These are phyloP conservation scores for Dinocampus coccinellae DNA, from an alignment of 2,888 invertebrate species.

Conservation along the genomic window DNA sequence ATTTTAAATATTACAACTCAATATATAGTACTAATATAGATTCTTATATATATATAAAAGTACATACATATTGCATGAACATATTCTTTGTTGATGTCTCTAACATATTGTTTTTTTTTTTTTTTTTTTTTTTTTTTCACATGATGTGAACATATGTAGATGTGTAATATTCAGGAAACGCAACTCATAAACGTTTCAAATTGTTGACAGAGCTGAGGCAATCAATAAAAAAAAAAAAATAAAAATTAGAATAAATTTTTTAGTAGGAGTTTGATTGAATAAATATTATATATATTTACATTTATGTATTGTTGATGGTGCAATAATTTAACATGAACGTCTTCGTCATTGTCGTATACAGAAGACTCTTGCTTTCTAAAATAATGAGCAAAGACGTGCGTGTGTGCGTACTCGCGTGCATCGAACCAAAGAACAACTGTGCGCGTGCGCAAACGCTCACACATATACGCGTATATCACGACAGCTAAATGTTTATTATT, in stretches of 20 bases:
- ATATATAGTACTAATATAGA: not conserved
- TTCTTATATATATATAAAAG: not conserved
- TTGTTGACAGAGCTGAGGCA: not conserved
- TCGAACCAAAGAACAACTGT: not conserved
- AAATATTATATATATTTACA: not conserved
- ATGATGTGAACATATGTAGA: not conserved
- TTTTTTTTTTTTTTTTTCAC: no score
- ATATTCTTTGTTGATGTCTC: no score
- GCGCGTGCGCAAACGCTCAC: not conserved
- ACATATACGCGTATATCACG: not conserved
- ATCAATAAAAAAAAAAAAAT: not conserved
- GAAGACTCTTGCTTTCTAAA: constrained; percentile 59
- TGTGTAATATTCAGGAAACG: not conserved
- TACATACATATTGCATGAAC: not conserved
- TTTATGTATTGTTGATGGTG: not conserved
- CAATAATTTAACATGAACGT: constrained; percentile 26
- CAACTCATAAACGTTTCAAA: not conserved
- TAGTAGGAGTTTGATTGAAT: not conserved
- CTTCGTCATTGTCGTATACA: constrained; percentile 34
- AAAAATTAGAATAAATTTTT: not conserved
- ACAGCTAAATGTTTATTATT: not conserved
- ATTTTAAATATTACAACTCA: not conserved
- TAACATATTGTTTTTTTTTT: no score
- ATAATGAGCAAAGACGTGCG: constrained; percentile 50
- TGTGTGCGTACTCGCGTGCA: constrained; percentile 36